A percentile compares a stretch with the other conserved stretches of the same genome.
Evolutionary conservation across 2,113 vertebrate species (phyloP).

Genomic region (rat (Rattus norvegicus)): GRCr8 NC_086027.1:98531501-98532000

Average conservation of each 20-base stretch:
- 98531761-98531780: neutral
- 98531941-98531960: no score
- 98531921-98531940: neutral
- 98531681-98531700: neutral
- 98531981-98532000: no score
- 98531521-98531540: neutral
- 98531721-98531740: no score
- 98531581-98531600: neutral
- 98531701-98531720: neutral
- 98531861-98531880: neutral
- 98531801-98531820: neutral
- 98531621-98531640: accelerated
- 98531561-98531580: no score
- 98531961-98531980: neutral
- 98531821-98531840: no score
- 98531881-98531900: no score
- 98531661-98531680: neutral
- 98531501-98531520: neutral
- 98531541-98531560: neutral
- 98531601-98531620: neutral
- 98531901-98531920: neutral
- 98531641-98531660: accelerated
- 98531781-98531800: neutral
- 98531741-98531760: no score
- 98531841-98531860: neutral